Percentiles rank a stretch among this genome's conserved stretches.
Conservation (phyloP, 2,888 invertebrate species). For the Andrena dorsata region DNA sequence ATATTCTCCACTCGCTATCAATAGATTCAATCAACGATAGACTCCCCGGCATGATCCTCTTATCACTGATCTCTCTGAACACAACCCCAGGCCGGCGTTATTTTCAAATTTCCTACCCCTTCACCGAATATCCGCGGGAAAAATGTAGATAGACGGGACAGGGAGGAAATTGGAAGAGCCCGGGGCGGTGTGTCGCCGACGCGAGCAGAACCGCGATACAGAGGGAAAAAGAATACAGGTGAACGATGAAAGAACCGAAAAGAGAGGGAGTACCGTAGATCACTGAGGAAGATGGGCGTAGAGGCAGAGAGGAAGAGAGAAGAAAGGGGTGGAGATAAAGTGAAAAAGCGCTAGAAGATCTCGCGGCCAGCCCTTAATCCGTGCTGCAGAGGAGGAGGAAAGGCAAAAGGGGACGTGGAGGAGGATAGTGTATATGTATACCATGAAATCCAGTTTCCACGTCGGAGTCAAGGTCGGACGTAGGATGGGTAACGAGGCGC, state of each 20-base stretch:
- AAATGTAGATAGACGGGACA: slow-evolving; percentile 56
- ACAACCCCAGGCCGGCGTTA: slow-evolving; percentile 22
- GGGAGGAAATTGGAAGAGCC: slow-evolving; percentile 77
- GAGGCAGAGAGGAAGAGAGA: slow-evolving; percentile 9
- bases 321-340: slow-evolving; percentile 10
- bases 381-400: slow-evolving; percentile 29
- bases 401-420: background rate
- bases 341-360: slow-evolving; percentile 50
- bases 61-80: slow-evolving; percentile 38
- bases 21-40: slow-evolving; percentile 30
- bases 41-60: slow-evolving; percentile 37
- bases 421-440: slow-evolving; percentile 53
- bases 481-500: slow-evolving; percentile 75
- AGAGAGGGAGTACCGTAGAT: background rate
- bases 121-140: slow-evolving; percentile 57
- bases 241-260: slow-evolving; percentile 9
- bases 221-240: slow-evolving; percentile 16
- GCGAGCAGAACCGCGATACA: slow-evolving; percentile 64
- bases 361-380: slow-evolving; percentile 66
- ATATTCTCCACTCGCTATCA: slow-evolving; percentile 6
- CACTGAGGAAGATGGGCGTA: background rate
- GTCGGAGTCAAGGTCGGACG: slow-evolving; percentile 72
- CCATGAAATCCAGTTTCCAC: slow-evolving; percentile 71
- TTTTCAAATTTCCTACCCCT: slow-evolving; percentile 54
- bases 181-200: slow-evolving; percentile 60